A percentile compares a stretch with the other conserved stretches of the same genome.
These are phyloP conservation scores for Archilochus colubris DNA, from an alignment of 2,113 vertebrate species.

Conservation along the genomic window DNA sequence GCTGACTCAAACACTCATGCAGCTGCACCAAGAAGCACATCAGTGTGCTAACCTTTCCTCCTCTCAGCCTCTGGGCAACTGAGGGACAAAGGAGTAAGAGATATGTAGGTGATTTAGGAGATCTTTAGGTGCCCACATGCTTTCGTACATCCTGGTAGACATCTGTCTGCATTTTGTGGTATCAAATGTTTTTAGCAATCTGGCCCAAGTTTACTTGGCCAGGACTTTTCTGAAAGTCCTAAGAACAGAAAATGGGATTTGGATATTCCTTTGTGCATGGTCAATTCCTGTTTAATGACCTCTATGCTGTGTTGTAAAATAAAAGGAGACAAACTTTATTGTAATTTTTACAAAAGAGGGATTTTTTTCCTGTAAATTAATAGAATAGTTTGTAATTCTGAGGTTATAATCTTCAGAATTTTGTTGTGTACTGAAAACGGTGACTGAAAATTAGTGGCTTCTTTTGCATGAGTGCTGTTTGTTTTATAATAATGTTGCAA, in stretches of 20 bases:
- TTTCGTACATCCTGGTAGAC: not conserved
- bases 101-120: not conserved
- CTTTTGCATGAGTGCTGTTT: not conserved
- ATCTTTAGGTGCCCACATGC: not conserved
- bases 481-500: not conserved
- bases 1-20: not conserved
- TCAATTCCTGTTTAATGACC: not conserved
- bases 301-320: not conserved
- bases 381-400: not conserved
- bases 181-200: not conserved
- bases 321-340: not conserved
- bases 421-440: not conserved
- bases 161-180: slow-evolving; percentile 30
- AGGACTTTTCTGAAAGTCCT: not conserved
- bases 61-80: not conserved
- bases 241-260: not conserved
- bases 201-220: not conserved
- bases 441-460: not conserved
- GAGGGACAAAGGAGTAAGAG: not conserved
- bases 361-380: not conserved
- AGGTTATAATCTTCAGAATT: not conserved
- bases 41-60: not conserved
- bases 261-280: not conserved
- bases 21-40: not conserved
- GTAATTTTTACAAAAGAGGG: not conserved